Evolutionary conservation across 2,113 vertebrate genomes (phyloP).

Genomic region (Aleadryas rufinucha): DNA sequence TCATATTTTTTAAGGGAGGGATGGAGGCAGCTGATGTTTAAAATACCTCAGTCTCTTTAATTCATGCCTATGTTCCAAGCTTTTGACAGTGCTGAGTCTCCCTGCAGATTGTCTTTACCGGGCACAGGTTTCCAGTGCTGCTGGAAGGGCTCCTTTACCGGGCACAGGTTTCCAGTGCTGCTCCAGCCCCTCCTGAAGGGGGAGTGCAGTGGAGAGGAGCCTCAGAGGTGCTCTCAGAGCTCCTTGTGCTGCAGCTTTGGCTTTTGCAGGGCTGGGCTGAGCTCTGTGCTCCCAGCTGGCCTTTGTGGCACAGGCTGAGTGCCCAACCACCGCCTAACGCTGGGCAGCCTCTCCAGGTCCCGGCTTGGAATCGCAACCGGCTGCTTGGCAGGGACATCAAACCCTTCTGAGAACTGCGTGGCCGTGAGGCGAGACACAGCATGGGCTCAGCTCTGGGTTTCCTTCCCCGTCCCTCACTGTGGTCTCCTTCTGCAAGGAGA

Average conservation of each 20-base stretch:
- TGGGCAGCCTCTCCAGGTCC: background rate
- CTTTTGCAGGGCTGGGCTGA: background rate
- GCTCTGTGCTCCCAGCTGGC: background rate
- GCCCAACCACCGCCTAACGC: background rate
- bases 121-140: background rate
- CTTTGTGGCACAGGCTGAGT: background rate
- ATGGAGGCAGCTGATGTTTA: background rate
- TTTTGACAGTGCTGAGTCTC: background rate
- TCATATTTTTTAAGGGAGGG: background rate
- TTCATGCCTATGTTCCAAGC: background rate
- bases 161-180: background rate
- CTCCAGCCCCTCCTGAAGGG: background rate
- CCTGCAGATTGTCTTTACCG: background rate
- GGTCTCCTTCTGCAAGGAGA: background rate
- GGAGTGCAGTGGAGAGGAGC: background rate
- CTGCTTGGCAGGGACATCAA: conserved; percentile 35
- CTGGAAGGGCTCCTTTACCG: background rate
- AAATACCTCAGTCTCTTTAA: background rate
- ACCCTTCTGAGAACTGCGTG: conserved; percentile 23
- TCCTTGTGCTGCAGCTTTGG: background rate
- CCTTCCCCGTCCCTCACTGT: background rate
- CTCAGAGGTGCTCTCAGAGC: background rate
- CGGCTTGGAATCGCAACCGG: background rate
- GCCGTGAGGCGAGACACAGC: background rate
- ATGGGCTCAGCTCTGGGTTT: background rate